phyloP scores from a whole-genome alignment of 2,797 vertebrate species.

The Oryzias sinensis region DNA sequence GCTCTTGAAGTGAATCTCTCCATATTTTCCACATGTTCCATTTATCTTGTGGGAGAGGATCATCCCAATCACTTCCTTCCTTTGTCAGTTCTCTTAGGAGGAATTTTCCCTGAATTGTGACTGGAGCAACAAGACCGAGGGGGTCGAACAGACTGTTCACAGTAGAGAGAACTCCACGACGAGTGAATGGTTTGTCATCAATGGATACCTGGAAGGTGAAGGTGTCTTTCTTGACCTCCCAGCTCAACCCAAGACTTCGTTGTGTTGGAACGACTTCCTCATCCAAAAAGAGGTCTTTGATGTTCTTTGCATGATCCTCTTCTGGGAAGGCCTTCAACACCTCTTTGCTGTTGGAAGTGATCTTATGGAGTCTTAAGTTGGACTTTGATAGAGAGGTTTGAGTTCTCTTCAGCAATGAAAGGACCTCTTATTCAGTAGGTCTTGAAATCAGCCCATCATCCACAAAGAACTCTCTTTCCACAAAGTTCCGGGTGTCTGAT shows the following conservation, averaged over 20 bases:
- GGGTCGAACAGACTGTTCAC: background rate
- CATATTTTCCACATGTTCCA: background rate
- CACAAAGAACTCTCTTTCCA: no score
- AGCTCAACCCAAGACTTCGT: background rate
- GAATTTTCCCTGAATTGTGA: background rate
- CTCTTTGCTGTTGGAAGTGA: background rate
- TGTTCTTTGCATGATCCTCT: background rate
- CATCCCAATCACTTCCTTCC: background rate
- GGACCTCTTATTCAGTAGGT: no score
- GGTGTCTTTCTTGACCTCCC: background rate
- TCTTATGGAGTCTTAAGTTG: conserved; percentile 1
- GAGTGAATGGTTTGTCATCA: background rate
- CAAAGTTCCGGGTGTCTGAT: no score
- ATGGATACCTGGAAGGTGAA: background rate
- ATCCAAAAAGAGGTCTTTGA: background rate
- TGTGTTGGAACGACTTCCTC: background rate
- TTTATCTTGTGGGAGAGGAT: background rate
- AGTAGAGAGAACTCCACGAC: background rate
- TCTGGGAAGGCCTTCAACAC: background rate
- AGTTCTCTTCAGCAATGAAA: no score
- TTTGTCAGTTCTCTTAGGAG: background rate
- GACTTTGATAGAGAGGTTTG: no score
- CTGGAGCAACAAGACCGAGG: background rate
- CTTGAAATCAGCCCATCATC: no score
- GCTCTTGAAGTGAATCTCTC: background rate